phyloP scores from a whole-genome alignment of 2,888 invertebrate genomes.

The Liposcelis brunnea region DNA sequence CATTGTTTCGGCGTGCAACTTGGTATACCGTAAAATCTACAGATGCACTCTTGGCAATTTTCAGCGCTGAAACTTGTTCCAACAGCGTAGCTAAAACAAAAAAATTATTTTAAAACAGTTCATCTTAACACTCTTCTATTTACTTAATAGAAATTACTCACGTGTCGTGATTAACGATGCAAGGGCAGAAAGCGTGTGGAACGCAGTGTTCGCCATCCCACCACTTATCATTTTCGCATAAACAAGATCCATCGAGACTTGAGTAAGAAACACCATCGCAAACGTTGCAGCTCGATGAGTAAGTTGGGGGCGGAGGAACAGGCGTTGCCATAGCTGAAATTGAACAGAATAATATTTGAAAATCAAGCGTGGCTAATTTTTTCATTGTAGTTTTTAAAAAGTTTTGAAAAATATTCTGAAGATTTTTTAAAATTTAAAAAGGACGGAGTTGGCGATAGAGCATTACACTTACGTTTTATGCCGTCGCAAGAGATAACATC shows the following conservation, averaged over 20 bases:
- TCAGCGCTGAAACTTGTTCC: constrained; percentile 51
- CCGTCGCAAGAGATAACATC: constrained; percentile 66
- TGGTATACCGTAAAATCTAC: constrained; percentile 53
- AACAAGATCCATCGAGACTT: constrained; percentile 18
- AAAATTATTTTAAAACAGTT: constrained; percentile 19
- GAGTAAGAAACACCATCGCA: constrained; percentile 36
- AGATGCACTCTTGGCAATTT: constrained; percentile 62
- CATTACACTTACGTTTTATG: constrained; percentile 42
- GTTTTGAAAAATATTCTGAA: too few species aligned
- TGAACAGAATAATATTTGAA: too few species aligned
- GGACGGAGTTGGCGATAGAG: too few species aligned
- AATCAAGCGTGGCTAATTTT: constrained; percentile 13
- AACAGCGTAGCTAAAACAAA: constrained; percentile 42
- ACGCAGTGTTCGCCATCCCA: constrained; percentile 65
- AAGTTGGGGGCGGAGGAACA: background rate
- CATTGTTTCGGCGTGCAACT: constrained; percentile 53
- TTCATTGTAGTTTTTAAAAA: too few species aligned
- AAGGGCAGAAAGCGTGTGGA: constrained; percentile 54
- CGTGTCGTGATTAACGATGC: constrained; percentile 47
- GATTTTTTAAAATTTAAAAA: too few species aligned
- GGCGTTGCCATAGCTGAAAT: too few species aligned
- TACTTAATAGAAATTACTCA: constrained; percentile 23
- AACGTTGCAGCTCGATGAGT: constrained; percentile 31
- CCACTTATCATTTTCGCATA: constrained; percentile 35
- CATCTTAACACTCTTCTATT: background rate